Conservation (phyloP, 2,797 vertebrate genomes). For the Parauchenoglanis punctatus region DNA sequence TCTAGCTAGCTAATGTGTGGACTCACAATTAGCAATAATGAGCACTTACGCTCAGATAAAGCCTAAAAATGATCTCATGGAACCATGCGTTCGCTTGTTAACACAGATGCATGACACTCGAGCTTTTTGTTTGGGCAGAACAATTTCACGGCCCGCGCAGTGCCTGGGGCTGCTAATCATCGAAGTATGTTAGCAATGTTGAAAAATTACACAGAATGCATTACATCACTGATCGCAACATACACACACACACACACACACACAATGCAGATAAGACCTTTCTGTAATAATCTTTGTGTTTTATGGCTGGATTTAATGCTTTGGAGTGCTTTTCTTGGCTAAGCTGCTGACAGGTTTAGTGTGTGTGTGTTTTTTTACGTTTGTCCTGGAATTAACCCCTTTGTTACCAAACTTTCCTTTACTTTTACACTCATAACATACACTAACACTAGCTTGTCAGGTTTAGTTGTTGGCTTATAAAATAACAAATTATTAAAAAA, state of each 20-base stretch:
- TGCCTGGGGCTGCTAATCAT: conserved; percentile 11
- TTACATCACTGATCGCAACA: conserved; percentile 16
- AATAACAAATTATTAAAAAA: background rate
- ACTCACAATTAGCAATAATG: background rate
- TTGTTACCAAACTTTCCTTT: background rate
- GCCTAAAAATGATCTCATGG: background rate
- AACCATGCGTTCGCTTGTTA: background rate
- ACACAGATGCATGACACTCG: too few species aligned
- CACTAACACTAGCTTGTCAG: background rate
- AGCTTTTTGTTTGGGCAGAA: background rate
- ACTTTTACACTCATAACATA: background rate
- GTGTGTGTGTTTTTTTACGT: background rate
- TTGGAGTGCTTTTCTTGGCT: conserved; percentile 26
- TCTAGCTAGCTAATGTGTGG: background rate
- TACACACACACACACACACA: background rate
- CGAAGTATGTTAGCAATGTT: conserved; percentile 8
- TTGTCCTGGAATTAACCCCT: background rate
- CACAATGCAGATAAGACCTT: background rate
- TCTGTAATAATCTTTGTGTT: background rate
- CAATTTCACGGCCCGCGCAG: background rate
- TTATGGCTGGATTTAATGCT: background rate
- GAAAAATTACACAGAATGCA: conserved; percentile 15
- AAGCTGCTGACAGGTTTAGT: conserved; percentile 5
- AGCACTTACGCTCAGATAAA: background rate
- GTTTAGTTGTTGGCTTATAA: background rate